Base-by-base conservation (phyloP, 2,797 vertebrate species). In the Bucorvus abyssinicus region DNA sequence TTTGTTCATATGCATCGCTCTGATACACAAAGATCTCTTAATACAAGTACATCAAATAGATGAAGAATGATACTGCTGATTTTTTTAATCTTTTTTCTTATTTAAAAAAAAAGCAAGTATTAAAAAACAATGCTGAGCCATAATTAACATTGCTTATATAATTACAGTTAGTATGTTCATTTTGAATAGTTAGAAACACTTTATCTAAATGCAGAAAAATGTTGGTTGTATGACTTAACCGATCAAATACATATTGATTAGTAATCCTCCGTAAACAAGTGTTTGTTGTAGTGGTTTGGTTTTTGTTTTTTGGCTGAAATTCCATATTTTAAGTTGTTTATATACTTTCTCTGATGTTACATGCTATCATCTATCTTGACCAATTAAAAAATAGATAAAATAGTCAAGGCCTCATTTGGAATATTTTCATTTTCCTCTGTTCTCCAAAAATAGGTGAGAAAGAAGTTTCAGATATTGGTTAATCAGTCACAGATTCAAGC, bases 281-380 rank as follows among this genome's bases (percentile, higher is more conserved):
- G 38, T 40, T 40, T 40, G 38, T 40, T 40, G 38, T 40, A 40
- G 38, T 40, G 38, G 38, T 40, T 40, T 40, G 38, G 38, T 40
- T 40, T 40, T 40, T 40, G 0, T 0, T 2, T 34, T 80, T 55
- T 65, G 8, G 2, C 40, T 36, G 11, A 67, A 71, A 60, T 89
- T 56, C 32, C 4, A 1, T 44, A 6, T 14, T 49, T 45, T 65
- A 44, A 34, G 5, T 40, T 56, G 70, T 60, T 60, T 59, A 13
- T 26, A 2, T 65, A 9, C 56, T 70, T 80, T 65, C 34, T 44
- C 57, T 52, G 4, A 47, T 84, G 14, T 44, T 63, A 2, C 10
- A 5, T 84, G 4, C 7, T 81, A 7, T 80, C 30, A 12, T 77
- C 22, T 68, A 1, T 77, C 29, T 81, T 84, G 24, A 50, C 6